Conservation (phyloP, 1,140 invertebrate genomes). For the Drosophila seguyi region DNA sequence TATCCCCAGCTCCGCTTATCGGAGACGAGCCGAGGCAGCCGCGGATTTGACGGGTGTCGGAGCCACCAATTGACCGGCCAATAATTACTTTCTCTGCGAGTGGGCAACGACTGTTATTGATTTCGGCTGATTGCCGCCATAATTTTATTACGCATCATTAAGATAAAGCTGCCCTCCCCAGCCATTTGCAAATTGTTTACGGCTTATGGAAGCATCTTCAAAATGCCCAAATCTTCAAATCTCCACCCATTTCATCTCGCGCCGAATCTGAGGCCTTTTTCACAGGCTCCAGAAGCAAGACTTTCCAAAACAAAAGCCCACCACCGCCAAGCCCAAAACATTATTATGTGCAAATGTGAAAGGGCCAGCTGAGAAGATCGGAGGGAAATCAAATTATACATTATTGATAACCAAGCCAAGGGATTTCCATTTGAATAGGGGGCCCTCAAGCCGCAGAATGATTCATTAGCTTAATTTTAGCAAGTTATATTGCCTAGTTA, state of each 20-base stretch:
- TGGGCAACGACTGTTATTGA: constrained; percentile 71
- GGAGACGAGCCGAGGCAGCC: constrained; percentile 45
- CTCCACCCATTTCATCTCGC: constrained; percentile 41
- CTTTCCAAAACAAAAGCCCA: constrained; percentile 56
- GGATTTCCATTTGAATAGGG: constrained; percentile 33
- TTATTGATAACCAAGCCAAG: background rate
- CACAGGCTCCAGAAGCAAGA: constrained; percentile 46
- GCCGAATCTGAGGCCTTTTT: constrained; percentile 55
- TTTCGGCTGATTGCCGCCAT: constrained; percentile 72
- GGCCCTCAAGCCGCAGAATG: constrained; percentile 1
- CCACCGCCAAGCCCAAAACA: constrained; percentile 34
- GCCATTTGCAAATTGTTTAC: constrained; percentile 75
- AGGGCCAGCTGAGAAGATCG: constrained; percentile 37
- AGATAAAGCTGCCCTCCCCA: constrained; percentile 53
- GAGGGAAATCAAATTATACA: constrained; percentile 40
- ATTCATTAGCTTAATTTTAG: constrained; percentile 19
- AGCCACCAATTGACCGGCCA: constrained; percentile 62
- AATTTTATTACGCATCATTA: constrained; percentile 82
- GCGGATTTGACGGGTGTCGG: constrained; percentile 54
- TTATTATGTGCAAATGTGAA: constrained; percentile 79
- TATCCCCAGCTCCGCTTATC: constrained; percentile 57
- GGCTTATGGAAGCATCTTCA: constrained; percentile 43
- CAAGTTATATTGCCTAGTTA: constrained; percentile 27
- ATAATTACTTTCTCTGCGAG: constrained; percentile 76
- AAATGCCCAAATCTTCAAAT: constrained; percentile 32